Evolutionary conservation across 1,140 invertebrate genomes (phyloP), one percentile per base, ranked within the genome.

Genomic region (Odontomachus brunneus): DNA sequence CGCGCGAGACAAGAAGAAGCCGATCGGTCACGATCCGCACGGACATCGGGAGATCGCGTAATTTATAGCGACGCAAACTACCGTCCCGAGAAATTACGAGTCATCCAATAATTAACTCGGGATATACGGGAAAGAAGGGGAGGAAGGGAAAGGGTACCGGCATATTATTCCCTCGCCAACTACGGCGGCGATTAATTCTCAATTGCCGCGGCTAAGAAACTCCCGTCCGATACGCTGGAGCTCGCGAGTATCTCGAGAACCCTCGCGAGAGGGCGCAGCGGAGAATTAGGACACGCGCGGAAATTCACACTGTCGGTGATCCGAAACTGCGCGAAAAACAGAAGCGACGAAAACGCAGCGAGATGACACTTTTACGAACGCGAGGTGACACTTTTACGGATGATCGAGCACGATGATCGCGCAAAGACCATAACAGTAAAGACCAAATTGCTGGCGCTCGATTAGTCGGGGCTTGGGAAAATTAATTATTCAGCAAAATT

Each of bases 11-110:
- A 57, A 38, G 69, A 72, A 74, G 69, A 82, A 74, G 17, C 53
- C 29, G 62, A 57, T 69, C 66, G 44, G 66, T 73, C 71, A 73
- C 53, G 71, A 73, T 72, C 65, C 49, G 24, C 17, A 44, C 33
- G 22, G 49, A 69, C 33, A 44, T 78, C 12, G 49, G 38, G 38
- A 49, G 75, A 78, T 57, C 65, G 33, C 24, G 65, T 55, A 80
- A 59, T 71, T 80, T 80, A 71, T 71, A 57, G 22, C 29, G 19
- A 12, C 44, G n/a, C 53, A 71, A 80, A 80, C 33, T 57, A 69
- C 5, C 63, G 26, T 71, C 49, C 26, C 53, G 75, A 80, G 14
- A 29, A 80, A 80, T 69, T 80, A 59, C 65, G 65, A 71, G 51
- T 80, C 17, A 57, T 69, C 14, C 24, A 57, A 44, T 59, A 69